These are phyloP conservation scores for Pangasianodon hypophthalmus DNA, from an alignment of 2,113 vertebrate species.

Conservation along the genomic window DNA sequence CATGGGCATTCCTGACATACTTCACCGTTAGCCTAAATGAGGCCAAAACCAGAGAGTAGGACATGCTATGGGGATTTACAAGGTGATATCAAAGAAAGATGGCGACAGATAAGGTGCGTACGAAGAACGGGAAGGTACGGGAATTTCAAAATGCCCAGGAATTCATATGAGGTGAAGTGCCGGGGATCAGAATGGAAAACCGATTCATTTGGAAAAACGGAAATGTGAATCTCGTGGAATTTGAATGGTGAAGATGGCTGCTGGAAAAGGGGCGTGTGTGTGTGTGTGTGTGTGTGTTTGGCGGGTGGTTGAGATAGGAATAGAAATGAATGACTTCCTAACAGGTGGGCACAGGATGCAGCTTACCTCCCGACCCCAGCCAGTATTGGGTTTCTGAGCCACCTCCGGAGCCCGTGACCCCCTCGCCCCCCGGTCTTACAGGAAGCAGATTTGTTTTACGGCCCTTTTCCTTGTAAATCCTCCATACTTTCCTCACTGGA, in stretches of 20 bases:
- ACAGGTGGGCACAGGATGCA: conserved; percentile 62
- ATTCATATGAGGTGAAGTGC: background rate
- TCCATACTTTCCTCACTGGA: conserved; percentile 16
- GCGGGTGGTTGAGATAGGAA: conserved; percentile 53
- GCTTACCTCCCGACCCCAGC: conserved; percentile 54
- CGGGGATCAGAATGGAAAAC: too few relatives aligned
- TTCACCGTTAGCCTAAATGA: conserved; percentile 38
- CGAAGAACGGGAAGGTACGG: background rate
- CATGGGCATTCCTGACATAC: conserved; percentile 45
- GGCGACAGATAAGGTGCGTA: background rate
- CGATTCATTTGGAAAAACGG: background rate
- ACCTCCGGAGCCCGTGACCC: conserved; percentile 60
- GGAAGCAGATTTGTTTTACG: conserved; percentile 64
- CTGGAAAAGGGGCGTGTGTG: background rate
- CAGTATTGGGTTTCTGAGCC: conserved; percentile 60
- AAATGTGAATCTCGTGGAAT: background rate
- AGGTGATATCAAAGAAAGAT: background rate
- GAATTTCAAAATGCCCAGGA: background rate
- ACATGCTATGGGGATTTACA: background rate
- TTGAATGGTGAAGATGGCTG: background rate
- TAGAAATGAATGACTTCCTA: conserved; percentile 68
- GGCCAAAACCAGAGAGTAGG: background rate
- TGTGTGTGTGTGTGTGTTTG: background rate
- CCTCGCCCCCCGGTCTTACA: conserved; percentile 44
- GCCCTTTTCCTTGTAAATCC: conserved; percentile 51